Conservation (phyloP, 2,888 invertebrate species). For the Bedellia somnulentella region DNA sequence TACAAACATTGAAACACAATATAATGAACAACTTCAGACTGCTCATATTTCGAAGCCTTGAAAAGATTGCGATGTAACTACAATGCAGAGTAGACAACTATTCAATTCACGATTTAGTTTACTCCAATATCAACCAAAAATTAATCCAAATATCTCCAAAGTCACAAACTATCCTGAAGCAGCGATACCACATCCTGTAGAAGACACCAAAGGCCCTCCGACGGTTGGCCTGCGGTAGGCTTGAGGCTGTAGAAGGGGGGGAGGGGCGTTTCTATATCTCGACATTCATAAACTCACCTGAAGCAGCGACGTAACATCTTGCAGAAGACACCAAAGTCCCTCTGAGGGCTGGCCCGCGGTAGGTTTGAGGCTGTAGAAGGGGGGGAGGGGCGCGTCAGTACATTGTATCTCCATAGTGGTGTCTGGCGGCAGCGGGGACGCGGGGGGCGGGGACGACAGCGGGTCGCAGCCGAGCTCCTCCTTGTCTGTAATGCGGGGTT, state of each 20-base stretch:
- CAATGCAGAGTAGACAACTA: no score
- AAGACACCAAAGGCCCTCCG: slow-evolving; percentile 75
- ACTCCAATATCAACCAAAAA: no score
- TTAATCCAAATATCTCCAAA: no score
- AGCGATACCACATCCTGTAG: slow-evolving; percentile 77
- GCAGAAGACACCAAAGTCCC: slow-evolving; percentile 80
- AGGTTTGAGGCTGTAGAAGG: slow-evolving; percentile 73
- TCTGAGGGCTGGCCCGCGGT: slow-evolving; percentile 56
- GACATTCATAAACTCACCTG: slow-evolving; percentile 36
- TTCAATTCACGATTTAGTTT: no score
- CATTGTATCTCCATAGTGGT: slow-evolving; percentile 76
- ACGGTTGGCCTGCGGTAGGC: slow-evolving; percentile 57
- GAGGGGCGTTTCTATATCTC: slow-evolving; percentile 70
- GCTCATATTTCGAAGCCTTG: no score
- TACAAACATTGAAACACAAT: no score
- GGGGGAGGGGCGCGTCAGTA: slow-evolving; percentile 77
- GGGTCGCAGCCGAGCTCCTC: slow-evolving; percentile 64
- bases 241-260: slow-evolving; percentile 79
- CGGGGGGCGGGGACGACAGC: slow-evolving; percentile 53
- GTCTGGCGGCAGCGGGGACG: slow-evolving; percentile 53
- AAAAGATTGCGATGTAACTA: no score
- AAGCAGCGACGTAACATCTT: slow-evolving; percentile 74
- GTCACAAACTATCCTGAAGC: slow-evolving; percentile 64
- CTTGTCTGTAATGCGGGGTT: slow-evolving; percentile 38
- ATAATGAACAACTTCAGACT: no score